Base-by-base conservation (phyloP, 2,888 invertebrate genomes). In the Drosophila mimica region DNA sequence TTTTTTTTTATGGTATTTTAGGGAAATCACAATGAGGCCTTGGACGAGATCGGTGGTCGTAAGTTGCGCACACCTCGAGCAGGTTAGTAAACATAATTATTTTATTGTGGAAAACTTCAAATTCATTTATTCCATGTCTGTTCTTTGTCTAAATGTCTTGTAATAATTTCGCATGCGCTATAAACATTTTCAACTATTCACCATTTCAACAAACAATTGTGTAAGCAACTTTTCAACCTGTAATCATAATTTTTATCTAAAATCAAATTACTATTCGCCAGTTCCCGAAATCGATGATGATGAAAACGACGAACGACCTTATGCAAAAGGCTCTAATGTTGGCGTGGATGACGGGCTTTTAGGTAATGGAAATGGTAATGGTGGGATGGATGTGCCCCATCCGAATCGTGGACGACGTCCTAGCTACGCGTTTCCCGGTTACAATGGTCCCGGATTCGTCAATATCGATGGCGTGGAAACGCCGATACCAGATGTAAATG, bases 401-500 rank as follows among this genome's bases (percentile, higher is more conserved):
- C 65, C 75, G 13, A 91, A 90, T 63, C 86, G 81, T 2, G 88
- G 81, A 33, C 74, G 83, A 40, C 85, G 88, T n/a, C 83, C 87
- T 6, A 91, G 88, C 59, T 79, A 72, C 67, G 4, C 59, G 5
- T 81, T 82, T 75, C 83, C 88, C 36, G 77, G 70, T 38, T 82
- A 81, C 17, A 59, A 68, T 70, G 69, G 70, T n/a, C 86, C 91
- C 2, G 93, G 91, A n/a, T 92, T 91, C 66, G 91, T 88, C 1
- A 79, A 70, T 20, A 77, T 89, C 17, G 82, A 92, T 65, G 92
- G 93, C 4, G 86, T 92, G 4, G 80, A 82, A 31, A 91, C 89
- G 0, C 92, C 93, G 13, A 93, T 95, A 53, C 96, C 96, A 4
- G 97, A 97, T 92, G 95, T 97, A 33, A 98, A 98, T 93, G 95